Percentiles rank a stretch among this genome's conserved stretches.
Conservation (phyloP, 2,888 invertebrate species). For the Ceraclea dissimilis region DNA sequence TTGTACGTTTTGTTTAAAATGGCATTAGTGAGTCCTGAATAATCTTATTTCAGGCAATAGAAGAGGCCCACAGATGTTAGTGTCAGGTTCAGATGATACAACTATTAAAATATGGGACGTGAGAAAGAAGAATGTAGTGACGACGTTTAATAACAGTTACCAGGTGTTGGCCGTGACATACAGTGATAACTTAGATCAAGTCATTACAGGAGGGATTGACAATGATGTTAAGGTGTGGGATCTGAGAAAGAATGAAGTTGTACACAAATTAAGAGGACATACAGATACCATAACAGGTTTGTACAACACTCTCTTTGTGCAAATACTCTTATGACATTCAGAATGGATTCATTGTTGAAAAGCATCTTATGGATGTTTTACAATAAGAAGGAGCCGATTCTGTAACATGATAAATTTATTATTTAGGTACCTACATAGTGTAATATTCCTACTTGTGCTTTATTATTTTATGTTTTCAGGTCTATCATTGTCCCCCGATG, state of each 20-base stretch:
- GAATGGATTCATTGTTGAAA: too few relatives aligned
- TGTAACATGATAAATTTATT: too few relatives aligned
- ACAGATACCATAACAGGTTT: constrained; percentile 87
- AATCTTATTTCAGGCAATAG: constrained; percentile 52
- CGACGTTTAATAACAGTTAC: constrained; percentile 63
- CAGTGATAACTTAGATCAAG: constrained; percentile 91
- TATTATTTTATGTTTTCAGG: too few relatives aligned
- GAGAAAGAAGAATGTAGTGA: constrained; percentile 72
- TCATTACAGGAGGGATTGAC: constrained; percentile 93
- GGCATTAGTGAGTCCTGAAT: neutral
- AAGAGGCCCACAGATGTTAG: constrained; percentile 83
- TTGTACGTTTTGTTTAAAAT: too few relatives aligned
- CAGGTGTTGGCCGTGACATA: constrained; percentile 86
- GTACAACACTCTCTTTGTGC: neutral
- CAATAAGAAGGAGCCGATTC: too few relatives aligned
- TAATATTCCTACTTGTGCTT: too few relatives aligned
- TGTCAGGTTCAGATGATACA: constrained; percentile 92
- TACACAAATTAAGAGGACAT: constrained; percentile 86
- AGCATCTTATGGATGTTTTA: too few relatives aligned
- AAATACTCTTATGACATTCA: too few relatives aligned
- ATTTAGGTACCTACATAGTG: too few relatives aligned
- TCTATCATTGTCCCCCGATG: constrained; percentile 73
- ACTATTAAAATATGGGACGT: constrained; percentile 91
- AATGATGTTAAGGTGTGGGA: constrained; percentile 99
- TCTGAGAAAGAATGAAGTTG: constrained; percentile 75